Percentiles rank a stretch among this genome's conserved stretches.
Evolutionary conservation across 1,140 invertebrate genomes (phyloP).

Genomic region (Hylyphantes graminicola): DNA sequence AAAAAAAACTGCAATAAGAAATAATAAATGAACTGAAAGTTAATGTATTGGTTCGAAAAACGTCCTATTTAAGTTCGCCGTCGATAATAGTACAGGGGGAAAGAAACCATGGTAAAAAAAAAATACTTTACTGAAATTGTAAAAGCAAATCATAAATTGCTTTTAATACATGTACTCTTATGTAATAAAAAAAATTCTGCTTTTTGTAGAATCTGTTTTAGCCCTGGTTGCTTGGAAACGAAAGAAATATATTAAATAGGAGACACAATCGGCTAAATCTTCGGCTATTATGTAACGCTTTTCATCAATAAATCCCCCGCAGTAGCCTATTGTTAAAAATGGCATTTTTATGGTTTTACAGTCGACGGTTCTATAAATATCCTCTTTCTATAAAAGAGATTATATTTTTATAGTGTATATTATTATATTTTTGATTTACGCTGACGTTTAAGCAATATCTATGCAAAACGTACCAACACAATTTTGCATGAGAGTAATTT

Average conservation of each 20-base stretch:
- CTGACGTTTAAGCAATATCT: conserved; percentile 47
- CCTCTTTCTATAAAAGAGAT: conserved; percentile 49
- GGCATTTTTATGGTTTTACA: conserved; percentile 48
- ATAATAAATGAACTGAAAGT: conserved; percentile 53
- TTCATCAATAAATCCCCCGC: conserved; percentile 58
- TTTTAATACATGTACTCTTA: conserved; percentile 53
- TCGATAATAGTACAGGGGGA: conserved; percentile 9
- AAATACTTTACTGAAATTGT: conserved; percentile 45
- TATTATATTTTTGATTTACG: conserved; percentile 57
- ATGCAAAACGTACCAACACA: conserved; percentile 48
- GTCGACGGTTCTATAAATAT: conserved; percentile 54
- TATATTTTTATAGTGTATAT: conserved; percentile 57
- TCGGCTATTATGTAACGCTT: conserved; percentile 59
- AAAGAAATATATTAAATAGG: conserved; percentile 52
- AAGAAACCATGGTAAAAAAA: too few relatives aligned
- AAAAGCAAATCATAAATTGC: conserved; percentile 60
- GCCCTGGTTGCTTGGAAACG: conserved; percentile 39
- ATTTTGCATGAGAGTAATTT: conserved; percentile 54
- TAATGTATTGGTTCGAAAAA: conserved; percentile 36
- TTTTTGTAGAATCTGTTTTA: conserved; percentile 56
- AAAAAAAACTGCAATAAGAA: not conserved
- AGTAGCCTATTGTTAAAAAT: conserved; percentile 55
- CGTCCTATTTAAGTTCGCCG: conserved; percentile 52
- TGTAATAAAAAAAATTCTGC: conserved; percentile 18
- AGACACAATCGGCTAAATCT: conserved; percentile 44